Conservation (phyloP, 2,797 vertebrate genomes). For the Lerista edwardsae region DNA sequence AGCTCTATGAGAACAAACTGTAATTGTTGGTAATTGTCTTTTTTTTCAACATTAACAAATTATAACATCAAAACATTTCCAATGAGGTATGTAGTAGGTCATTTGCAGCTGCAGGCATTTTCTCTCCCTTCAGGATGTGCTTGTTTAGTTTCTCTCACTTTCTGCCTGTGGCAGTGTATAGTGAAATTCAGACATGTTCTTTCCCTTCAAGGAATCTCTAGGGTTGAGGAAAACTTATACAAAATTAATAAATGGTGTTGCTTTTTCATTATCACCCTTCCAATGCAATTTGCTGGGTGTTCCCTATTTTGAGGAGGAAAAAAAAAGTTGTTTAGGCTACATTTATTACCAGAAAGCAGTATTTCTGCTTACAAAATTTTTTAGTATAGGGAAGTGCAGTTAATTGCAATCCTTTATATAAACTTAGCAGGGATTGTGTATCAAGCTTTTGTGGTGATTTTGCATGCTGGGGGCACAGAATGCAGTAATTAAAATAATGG, state of each 20-base stretch:
- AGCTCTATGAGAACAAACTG: slow-evolving; percentile 73
- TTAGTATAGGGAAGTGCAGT: slow-evolving; percentile 23
- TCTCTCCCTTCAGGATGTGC: slow-evolving; percentile 84
- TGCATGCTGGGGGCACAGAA: neutral
- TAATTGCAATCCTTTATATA: slow-evolving; percentile 20
- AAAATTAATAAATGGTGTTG: slow-evolving; percentile 79
- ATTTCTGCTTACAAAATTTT: slow-evolving; percentile 28
- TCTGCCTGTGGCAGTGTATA: slow-evolving; percentile 84
- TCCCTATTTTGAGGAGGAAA: slow-evolving; percentile 53
- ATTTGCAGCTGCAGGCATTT: slow-evolving; percentile 86
- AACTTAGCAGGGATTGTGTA: slow-evolving; percentile 29
- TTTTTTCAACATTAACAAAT: slow-evolving; percentile 83
- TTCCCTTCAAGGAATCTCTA: slow-evolving; percentile 79
- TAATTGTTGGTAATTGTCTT: slow-evolving; percentile 79
- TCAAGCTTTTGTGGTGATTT: slow-evolving; percentile 36
- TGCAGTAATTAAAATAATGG: slow-evolving; percentile 10
- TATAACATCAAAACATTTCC: slow-evolving; percentile 81
- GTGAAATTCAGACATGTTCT: slow-evolving; percentile 86
- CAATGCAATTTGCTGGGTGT: slow-evolving; percentile 65
- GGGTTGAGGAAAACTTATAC: slow-evolving; percentile 69
- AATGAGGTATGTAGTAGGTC: slow-evolving; percentile 83
- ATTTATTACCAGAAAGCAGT: slow-evolving; percentile 21
- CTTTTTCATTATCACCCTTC: slow-evolving; percentile 74
- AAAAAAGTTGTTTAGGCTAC: slow-evolving; percentile 28
- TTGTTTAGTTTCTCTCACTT: slow-evolving; percentile 91